These are phyloP conservation scores for Enteromius radiatus DNA, from an alignment of 2,797 vertebrate genomes.

Conservation along the genomic window DNA sequence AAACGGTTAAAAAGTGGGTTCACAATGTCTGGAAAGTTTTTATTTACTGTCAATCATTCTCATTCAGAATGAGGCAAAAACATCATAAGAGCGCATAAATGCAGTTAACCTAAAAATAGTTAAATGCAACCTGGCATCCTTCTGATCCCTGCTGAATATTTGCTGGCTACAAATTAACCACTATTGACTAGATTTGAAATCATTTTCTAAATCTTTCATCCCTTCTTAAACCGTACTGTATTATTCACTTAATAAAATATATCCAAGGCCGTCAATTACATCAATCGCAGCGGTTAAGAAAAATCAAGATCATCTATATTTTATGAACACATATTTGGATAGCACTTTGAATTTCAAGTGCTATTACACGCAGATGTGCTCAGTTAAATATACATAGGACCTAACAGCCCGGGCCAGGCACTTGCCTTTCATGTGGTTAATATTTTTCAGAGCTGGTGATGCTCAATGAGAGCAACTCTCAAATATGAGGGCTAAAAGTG, in stretches of 20 bases:
- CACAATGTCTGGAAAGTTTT: conserved; percentile 24
- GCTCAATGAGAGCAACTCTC: conserved; percentile 69
- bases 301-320: conserved; percentile 50
- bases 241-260: conserved; percentile 47
- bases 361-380: conserved; percentile 69
- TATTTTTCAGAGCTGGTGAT: conserved; percentile 79
- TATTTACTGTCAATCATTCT: conserved; percentile 45
- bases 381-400: conserved; percentile 81
- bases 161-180: conserved; percentile 19
- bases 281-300: conserved; percentile 38
- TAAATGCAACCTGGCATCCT: conserved; percentile 22
- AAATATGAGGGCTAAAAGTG: conserved; percentile 74
- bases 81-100: conserved; percentile 15
- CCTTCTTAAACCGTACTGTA: conserved; percentile 26
- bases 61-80: conserved; percentile 25
- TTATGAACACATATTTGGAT: conserved; percentile 63
- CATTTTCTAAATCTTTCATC: conserved; percentile 37
- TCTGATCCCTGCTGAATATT: conserved; percentile 11
- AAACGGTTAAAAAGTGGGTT: conserved; percentile 31
- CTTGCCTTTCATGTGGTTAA: conserved; percentile 79
- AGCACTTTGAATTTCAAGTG: conserved; percentile 73
- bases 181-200: conserved; percentile 27
- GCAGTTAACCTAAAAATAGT: conserved; percentile 11
- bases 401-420: conserved; percentile 77
- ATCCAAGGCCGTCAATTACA: conserved; percentile 37